These are phyloP conservation scores for Epinotia bilunana DNA, from an alignment of 2,888 invertebrate species.

Conservation along the genomic window DNA sequence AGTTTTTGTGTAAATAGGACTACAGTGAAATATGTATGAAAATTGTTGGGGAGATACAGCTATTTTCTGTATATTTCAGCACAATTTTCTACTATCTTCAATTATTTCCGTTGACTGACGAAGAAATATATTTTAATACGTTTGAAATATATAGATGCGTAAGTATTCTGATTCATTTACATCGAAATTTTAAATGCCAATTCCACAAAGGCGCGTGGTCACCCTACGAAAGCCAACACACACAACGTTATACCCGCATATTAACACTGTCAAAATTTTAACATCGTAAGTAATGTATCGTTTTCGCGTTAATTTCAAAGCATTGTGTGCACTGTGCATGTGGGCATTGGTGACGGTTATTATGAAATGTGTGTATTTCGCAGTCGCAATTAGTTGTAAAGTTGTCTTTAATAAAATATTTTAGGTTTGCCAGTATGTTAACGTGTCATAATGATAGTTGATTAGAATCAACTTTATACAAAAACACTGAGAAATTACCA, in stretches of 20 bases:
- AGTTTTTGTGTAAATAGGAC: too few relatives aligned
- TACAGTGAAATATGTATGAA: neutral
- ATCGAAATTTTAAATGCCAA: neutral
- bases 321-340: slow-evolving; percentile 13
- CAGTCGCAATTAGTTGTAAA: neutral
- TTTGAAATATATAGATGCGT: too few relatives aligned
- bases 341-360: slow-evolving; percentile 41
- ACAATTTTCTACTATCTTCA: too few relatives aligned
- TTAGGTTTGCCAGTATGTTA: neutral
- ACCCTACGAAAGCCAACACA: slow-evolving; percentile 46
- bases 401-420: neutral
- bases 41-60: neutral
- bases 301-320: slow-evolving; percentile 46
- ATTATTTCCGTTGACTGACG: too few relatives aligned
- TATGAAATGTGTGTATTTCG: slow-evolving; percentile 36
- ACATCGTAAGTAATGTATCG: slow-evolving; percentile 43
- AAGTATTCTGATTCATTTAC: too few relatives aligned
- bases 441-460: neutral
- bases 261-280: slow-evolving; percentile 40
- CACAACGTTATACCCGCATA: slow-evolving; percentile 36
- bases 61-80: neutral
- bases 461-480: too few relatives aligned
- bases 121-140: too few relatives aligned
- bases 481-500: neutral
- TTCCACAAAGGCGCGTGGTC: neutral